phyloP scores from a whole-genome alignment of 2,888 invertebrate species.

The Brachycybe producta region DNA sequence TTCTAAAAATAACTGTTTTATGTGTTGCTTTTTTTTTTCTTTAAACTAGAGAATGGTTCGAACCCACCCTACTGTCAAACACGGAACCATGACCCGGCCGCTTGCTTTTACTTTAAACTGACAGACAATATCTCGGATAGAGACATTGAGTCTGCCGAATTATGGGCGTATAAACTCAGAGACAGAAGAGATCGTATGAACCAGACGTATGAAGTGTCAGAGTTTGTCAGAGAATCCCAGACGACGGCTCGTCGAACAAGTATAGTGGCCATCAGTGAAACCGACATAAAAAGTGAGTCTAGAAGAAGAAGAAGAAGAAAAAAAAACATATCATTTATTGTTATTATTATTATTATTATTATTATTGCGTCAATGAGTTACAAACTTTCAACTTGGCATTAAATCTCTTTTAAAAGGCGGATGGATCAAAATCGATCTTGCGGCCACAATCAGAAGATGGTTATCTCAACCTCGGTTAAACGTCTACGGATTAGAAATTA shows the following conservation, averaged over 20 bases:
- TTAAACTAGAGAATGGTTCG: too few species aligned
- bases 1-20: too few species aligned
- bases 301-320: too few species aligned
- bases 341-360: too few species aligned
- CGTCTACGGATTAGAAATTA: conserved; percentile 58
- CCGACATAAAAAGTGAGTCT: conserved; percentile 12
- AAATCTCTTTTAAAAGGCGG: conserved; percentile 49
- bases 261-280: not conserved
- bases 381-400: too few species aligned
- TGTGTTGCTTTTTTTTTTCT: too few species aligned
- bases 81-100: conserved; percentile 35
- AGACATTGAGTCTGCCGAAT: conserved; percentile 60
- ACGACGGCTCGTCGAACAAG: not conserved
- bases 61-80: too few species aligned
- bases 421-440: conserved; percentile 66
- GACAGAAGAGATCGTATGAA: conserved; percentile 51
- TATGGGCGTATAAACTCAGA: conserved; percentile 59
- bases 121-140: conserved; percentile 59
- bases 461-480: conserved; percentile 40
- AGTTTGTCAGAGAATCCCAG: conserved; percentile 42
- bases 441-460: conserved; percentile 63
- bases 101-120: conserved; percentile 62
- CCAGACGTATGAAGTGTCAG: conserved; percentile 63
- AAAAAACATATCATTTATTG: too few species aligned
- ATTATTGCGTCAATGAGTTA: too few species aligned